Evolutionary conservation across 2,797 vertebrate genomes (phyloP), one percentile per base, ranked within the genome.

Genomic region (Sebastes vulpes): DNA sequence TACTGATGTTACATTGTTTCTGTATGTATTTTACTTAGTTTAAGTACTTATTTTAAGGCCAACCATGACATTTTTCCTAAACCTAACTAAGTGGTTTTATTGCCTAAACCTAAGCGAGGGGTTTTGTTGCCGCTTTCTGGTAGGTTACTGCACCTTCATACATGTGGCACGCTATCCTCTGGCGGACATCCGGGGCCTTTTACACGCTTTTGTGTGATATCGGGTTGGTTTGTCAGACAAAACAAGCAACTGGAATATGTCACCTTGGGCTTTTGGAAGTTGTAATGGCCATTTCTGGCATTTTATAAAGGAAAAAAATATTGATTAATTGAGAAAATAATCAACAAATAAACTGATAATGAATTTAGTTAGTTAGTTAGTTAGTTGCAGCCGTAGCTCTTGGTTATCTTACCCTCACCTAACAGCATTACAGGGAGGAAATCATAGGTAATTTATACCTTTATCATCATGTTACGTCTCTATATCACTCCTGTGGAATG

Each of bases 241-340:
- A 11, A 10, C n/a, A 53, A 54, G 23, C 21, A 42, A 42, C 42
- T 21, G n/a, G 31, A 64, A 29, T 3, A 42, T 25, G 4, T 56
- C 18, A 28, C 23, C 1, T 28, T 14, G 20, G 26, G 20, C 26
- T 25, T 50, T 3, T 31, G 4, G 63, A 26, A 32, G 20, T 4
- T 29, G n/a, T 28, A 28, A 28, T 54, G 3, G 14, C 3, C 0
- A 46, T 16, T 23, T 35, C 7, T 32, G 25, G 2, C 4, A 23
- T n/a, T 42, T 29, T 21, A 18, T 28, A 57, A 57, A 66, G 6
- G 57, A 65, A 58, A 48, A 7, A 57, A 32, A 35, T 9, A 32
- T 56, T 64, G 6, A 63, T 56, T 28, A 52, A 38, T 28, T 32
- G 9, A 69, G 1, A 54, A 68, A 67, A 54, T 52, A 60, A 23